Base-by-base conservation (phyloP, 2,113 vertebrate genomes). In the Brachionichthys hirsutus region DNA sequence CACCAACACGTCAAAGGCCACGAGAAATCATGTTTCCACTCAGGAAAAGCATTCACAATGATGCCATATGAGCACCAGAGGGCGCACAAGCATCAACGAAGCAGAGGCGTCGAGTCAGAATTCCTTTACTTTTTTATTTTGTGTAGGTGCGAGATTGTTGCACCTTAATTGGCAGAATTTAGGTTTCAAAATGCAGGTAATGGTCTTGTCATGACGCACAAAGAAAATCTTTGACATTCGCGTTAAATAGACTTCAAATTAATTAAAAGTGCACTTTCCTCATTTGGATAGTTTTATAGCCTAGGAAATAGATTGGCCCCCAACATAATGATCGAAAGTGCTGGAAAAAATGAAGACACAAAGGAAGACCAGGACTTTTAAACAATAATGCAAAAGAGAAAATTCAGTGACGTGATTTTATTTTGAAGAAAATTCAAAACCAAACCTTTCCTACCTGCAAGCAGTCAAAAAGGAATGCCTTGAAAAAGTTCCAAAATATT, bases 371-470 rank as follows among this genome's bases (percentile, higher is more conserved):
- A 8, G 6, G 14, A 17, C 30, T 34, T 12, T 4, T 9, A 54
- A 19, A 19, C 6, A 19, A 43, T 16, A 64, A 43, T 16, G 60
- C 16, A 16, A 48, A 48, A 24, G 44, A 8, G 0, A 30, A n/a
- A 4, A 30, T 10, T 4, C 2, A 7, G 14, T 18, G 22, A 34
- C n/a, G 6, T 9, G 3, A 11, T 30, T 60, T 18, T 47, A 60
- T 34, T 75, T 50, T 45, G 9, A 45, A 47, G 52, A 0, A 60
- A 43, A 68, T 1, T 13, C 10, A 50, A 54, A 60, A 16, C n/a
- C 3, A 40, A 75, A 71, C 50, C 0, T 1, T 38, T 69, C 83
- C 43, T 83, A 85, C 85, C 87, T 86, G 70, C 48, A 68, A 46
- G 48, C 41, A 53, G 52, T 44, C 17, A 63, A 42, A 51, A 38